Evolutionary conservation across 2,888 invertebrate genomes (phyloP), one percentile per base, ranked within the genome.

Genomic region (Margaritifera margaritifera): DNA sequence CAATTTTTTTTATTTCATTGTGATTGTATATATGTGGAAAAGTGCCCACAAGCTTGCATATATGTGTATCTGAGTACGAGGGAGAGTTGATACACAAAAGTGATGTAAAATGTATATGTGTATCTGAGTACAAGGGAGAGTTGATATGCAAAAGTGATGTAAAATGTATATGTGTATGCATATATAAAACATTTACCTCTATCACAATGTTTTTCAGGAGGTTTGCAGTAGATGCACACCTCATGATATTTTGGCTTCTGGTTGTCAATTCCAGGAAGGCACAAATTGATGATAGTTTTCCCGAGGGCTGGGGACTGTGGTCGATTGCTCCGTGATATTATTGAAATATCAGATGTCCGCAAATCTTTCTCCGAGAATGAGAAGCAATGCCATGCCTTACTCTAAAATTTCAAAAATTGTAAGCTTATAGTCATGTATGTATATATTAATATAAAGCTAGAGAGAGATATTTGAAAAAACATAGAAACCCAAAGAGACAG

Each of bases 381-480:
- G 74, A 85, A 87, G 69, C 84, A 84, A 63, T 83, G 83, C 84
- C 85, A 84, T 1, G 82, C 74, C 64, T 71, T 75, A 25, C 76
- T 75, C 81, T 81, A 68, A 42, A 66, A 66, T 19, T 22, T 24
- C 15, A 22, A 22, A 56, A 24, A 56, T 22, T 15, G 24, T 15
- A 56, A 56, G 24, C 56, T 15, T 56, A 4, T 56, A 15, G 11
- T 11, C 19, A 56, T 22, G 56, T 56, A 22, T 56, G 2, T 22
- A 22, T 11, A 56, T 8, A 11, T 56, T 22, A 18, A 56, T 56
- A 24, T 56, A 42, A 42, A 42, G 15, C 42, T 11, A 15, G 42
- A 42, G 42, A 42, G 4, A 15, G 2, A 42, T 42, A 42, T 42
- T 5, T 8, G 8, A 42, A 2, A 42, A 42, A 11, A 42, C 2